A percentile compares a stretch with the other conserved stretches of the same genome.
Evolutionary conservation across 2,797 vertebrate species (phyloP).

Genomic region (Sebastolobus alascanus): DNA sequence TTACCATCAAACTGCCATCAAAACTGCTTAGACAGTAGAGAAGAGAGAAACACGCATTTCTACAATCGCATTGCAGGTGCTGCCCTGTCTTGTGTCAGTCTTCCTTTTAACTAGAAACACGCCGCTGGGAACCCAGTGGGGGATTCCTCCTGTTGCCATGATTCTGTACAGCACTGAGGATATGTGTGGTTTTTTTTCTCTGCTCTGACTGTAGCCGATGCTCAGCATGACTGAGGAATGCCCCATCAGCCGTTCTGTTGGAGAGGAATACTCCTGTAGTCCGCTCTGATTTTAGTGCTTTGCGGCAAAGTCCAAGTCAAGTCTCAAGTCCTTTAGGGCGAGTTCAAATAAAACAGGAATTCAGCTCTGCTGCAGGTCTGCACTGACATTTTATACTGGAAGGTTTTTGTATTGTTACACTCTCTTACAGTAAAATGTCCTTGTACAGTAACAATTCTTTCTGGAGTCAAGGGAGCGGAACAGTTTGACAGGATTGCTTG

Average conservation of each 20-base stretch:
- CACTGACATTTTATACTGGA: not conserved
- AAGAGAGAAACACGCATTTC: not conserved
- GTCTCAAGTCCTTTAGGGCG: not conserved
- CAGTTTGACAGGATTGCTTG: not conserved
- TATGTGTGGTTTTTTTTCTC: not conserved
- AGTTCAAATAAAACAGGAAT: not conserved
- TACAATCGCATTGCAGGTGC: too few species aligned
- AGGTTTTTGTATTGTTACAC: not conserved
- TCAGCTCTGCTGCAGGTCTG: not conserved
- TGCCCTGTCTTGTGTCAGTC: not conserved
- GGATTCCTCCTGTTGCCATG: not conserved
- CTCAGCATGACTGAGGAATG: constrained; percentile 13
- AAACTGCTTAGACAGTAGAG: not conserved
- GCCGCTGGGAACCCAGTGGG: not conserved
- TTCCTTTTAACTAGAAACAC: not conserved
- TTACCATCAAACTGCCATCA: not conserved
- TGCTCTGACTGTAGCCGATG: constrained; percentile 7
- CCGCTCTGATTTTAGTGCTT: not conserved
- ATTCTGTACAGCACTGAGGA: not conserved
- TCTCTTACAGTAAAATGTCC: not conserved
- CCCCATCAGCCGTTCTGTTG: not conserved
- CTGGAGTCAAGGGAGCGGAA: not conserved
- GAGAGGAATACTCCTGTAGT: not conserved
- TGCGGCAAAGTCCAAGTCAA: not conserved
- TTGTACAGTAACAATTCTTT: not conserved